Percentiles rank a stretch among this genome's conserved stretches.
These are phyloP conservation scores for Steromphala cineraria DNA, from an alignment of 2,888 invertebrate genomes.

Conservation along the genomic window DNA sequence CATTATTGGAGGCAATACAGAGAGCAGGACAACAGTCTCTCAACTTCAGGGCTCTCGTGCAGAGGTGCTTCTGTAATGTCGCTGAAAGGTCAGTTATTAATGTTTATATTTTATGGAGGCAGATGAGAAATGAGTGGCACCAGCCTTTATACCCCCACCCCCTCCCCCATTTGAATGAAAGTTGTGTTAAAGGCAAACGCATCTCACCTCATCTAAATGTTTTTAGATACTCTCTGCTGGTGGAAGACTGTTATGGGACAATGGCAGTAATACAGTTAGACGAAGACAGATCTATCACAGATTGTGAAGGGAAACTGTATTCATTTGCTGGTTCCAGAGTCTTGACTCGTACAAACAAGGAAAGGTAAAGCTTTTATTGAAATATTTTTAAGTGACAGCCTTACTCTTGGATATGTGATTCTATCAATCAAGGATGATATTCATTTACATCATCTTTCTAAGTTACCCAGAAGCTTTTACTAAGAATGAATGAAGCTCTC, in stretches of 20 bases:
- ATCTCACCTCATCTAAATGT: neutral
- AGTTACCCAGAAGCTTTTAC: no score
- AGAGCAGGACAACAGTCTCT: slow-evolving; percentile 22
- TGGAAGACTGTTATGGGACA: slow-evolving; percentile 49
- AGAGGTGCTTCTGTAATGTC: slow-evolving; percentile 26
- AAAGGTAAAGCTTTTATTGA: slow-evolving; percentile 36
- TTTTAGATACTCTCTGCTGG: slow-evolving; percentile 42
- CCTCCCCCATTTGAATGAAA: no score
- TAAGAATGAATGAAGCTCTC: no score
- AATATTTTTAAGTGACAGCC: no score
- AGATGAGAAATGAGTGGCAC: no score
- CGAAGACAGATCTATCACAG: neutral
- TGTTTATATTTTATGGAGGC: neutral
- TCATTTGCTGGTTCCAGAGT: slow-evolving; percentile 48
- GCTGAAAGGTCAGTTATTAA: neutral
- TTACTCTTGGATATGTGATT: no score
- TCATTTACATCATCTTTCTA: no score
- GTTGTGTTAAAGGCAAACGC: no score
- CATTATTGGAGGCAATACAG: slow-evolving; percentile 52
- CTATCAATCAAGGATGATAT: no score
- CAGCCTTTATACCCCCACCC: no score
- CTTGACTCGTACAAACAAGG: slow-evolving; percentile 43
- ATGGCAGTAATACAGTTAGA: slow-evolving; percentile 29
- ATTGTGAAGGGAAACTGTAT: slow-evolving; percentile 37
- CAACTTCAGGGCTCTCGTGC: slow-evolving; percentile 27